phyloP scores from a whole-genome alignment of 1,140 invertebrate species.

The Gerris buenoi region DNA sequence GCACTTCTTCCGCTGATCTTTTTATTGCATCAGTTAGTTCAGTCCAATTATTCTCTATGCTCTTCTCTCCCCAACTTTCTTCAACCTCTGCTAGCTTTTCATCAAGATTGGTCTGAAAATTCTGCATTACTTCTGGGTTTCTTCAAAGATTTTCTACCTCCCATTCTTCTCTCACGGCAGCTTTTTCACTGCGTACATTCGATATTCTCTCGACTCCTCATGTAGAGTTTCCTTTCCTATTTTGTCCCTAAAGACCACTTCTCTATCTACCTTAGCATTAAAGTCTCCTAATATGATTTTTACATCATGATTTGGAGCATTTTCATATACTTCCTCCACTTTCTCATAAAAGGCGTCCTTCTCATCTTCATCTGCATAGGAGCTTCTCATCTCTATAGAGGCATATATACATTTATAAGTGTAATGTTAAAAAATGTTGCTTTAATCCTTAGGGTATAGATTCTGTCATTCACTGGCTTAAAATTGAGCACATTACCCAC shows the following conservation, averaged over 20 bases:
- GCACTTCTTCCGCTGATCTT: background rate
- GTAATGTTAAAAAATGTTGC: conserved; percentile 11
- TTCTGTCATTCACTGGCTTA: too few relatives aligned
- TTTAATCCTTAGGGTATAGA: too few relatives aligned
- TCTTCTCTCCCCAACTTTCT: background rate
- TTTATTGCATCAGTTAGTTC: background rate
- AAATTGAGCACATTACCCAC: conserved; percentile 8
- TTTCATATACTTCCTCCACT: too few relatives aligned
- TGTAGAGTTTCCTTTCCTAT: conserved; percentile 23
- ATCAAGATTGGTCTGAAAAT: background rate
- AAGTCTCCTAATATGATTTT: too few relatives aligned
- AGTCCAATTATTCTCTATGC: background rate
- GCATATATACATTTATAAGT: conserved; percentile 10
- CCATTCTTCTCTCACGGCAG: background rate
- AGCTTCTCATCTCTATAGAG: conserved; percentile 11
- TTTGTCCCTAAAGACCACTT: conserved; percentile 5
- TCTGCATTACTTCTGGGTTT: too few relatives aligned
- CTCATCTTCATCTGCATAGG: too few relatives aligned
- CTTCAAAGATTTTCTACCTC: background rate
- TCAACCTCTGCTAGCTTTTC: background rate
- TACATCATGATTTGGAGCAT: too few relatives aligned
- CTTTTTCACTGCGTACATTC: background rate
- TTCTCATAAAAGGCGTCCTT: too few relatives aligned
- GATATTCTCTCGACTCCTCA: conserved; percentile 8
- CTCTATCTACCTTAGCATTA: too few relatives aligned